phyloP scores from a whole-genome alignment of 2,797 vertebrate species.

The Rallus crepitans region DNA sequence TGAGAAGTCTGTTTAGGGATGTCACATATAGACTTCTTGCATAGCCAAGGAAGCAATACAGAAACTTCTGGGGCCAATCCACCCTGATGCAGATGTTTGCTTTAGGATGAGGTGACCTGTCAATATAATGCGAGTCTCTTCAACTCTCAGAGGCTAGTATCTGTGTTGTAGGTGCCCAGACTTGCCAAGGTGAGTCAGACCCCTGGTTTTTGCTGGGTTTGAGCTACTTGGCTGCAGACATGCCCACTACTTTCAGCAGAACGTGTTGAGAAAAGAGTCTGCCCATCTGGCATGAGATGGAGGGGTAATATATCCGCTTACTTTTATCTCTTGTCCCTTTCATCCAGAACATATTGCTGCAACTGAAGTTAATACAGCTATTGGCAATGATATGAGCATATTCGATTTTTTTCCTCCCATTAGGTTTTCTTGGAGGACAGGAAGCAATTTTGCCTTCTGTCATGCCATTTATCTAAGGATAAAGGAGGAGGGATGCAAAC shows the following conservation, averaged over 20 bases:
- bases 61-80: neutral
- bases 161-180: neutral
- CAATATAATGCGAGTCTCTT: fast-evolving
- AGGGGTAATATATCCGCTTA: neutral
- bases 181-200: neutral
- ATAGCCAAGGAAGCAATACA: neutral
- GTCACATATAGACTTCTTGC: neutral
- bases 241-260: neutral
- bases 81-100: too few relatives aligned
- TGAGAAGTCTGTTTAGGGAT: fast-evolving
- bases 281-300: neutral
- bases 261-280: neutral
- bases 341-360: constrained; percentile 16
- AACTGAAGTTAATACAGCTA: constrained; percentile 40
- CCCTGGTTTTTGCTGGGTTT: neutral
- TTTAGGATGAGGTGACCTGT: neutral
- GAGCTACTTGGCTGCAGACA: neutral
- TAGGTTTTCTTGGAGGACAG: constrained; percentile 41
- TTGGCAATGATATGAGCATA: constrained; percentile 49
- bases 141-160: neutral
- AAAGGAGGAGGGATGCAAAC: constrained; percentile 44
- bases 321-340: constrained; percentile 54
- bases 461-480: constrained; percentile 48
- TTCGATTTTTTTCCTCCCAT: constrained; percentile 22
- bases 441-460: constrained; percentile 41